Evolutionary conservation across 2,797 vertebrate genomes (phyloP).

Genomic region (Agapornis canus): DNA sequence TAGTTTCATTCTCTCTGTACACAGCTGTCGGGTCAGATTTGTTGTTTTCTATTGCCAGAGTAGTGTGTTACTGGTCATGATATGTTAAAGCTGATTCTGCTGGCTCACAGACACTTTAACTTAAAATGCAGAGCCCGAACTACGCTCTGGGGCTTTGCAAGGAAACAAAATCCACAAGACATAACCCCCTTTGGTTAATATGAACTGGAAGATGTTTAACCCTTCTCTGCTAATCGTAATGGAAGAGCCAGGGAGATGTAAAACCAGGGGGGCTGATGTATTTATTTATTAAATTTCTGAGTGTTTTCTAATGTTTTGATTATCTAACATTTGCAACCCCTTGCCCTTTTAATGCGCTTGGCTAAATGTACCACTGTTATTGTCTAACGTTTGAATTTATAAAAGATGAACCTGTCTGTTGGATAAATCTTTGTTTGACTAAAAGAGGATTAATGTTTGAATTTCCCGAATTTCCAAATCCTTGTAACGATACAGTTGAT

Average conservation of each 20-base stretch:
- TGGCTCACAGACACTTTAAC: conserved; percentile 62
- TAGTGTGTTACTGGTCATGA: conserved; percentile 16
- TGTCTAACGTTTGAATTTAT: conserved; percentile 56
- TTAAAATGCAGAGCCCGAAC: conserved; percentile 69
- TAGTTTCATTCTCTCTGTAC: not conserved
- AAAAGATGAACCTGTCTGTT: conserved; percentile 66
- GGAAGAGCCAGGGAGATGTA: conserved; percentile 39
- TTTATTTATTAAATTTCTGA: conserved; percentile 55
- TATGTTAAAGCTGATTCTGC: conserved; percentile 51
- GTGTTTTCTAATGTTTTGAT: conserved; percentile 55
- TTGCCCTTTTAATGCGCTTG: conserved; percentile 53
- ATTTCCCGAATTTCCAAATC: conserved; percentile 50
- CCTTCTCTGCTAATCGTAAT: conserved; percentile 65
- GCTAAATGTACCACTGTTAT: conserved; percentile 53
- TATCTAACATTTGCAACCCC: not conserved
- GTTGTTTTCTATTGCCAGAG: conserved; percentile 47
- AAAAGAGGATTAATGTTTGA: conserved; percentile 58
- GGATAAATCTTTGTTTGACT: conserved; percentile 63
- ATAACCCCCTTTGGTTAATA: conserved; percentile 67
- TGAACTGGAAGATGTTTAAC: conserved; percentile 66
- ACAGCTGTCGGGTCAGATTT: not conserved
- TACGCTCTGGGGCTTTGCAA: conserved; percentile 69
- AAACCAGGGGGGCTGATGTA: conserved; percentile 32
- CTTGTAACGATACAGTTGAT: conserved; percentile 56
- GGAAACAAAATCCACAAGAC: conserved; percentile 69